Conservation (phyloP, 1,140 invertebrate species). For the Pseudoatta argentina region DNA sequence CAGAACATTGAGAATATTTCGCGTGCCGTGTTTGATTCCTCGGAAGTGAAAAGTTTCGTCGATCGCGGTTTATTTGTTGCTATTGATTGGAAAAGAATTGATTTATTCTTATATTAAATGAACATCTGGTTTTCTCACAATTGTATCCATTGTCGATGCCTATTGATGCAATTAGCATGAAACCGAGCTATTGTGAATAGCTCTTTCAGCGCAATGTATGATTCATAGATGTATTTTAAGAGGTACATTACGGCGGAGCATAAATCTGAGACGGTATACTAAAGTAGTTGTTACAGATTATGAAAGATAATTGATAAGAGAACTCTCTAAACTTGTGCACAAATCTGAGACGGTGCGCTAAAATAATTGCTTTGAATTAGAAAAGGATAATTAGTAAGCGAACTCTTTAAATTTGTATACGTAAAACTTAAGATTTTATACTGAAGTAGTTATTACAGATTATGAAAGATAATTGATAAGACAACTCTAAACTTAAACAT, state of each 20-base stretch:
- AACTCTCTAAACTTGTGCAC: no score
- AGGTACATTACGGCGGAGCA: neutral
- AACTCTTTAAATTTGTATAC: neutral
- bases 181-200: slow-evolving; percentile 32
- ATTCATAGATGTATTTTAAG: slow-evolving; percentile 45
- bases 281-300: neutral
- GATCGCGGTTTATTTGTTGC: neutral
- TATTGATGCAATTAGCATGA: slow-evolving; percentile 39
- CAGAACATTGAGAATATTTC: neutral
- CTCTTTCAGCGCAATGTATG: slow-evolving; percentile 32
- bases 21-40: neutral
- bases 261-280: neutral
- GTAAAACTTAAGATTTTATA: neutral
- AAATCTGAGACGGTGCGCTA: neutral
- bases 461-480: neutral
- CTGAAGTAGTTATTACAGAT: neutral
- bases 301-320: neutral
- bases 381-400: neutral
- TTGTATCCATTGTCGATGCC: slow-evolving; percentile 16
- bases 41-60: neutral
- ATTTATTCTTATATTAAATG: neutral
- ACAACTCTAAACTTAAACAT: no score
- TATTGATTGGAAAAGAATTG: slow-evolving; percentile 25
- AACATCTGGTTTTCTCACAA: slow-evolving; percentile 13
- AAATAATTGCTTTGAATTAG: neutral